Conservation (phyloP, 1,140 invertebrate species). For the Drosophila azteca region DNA sequence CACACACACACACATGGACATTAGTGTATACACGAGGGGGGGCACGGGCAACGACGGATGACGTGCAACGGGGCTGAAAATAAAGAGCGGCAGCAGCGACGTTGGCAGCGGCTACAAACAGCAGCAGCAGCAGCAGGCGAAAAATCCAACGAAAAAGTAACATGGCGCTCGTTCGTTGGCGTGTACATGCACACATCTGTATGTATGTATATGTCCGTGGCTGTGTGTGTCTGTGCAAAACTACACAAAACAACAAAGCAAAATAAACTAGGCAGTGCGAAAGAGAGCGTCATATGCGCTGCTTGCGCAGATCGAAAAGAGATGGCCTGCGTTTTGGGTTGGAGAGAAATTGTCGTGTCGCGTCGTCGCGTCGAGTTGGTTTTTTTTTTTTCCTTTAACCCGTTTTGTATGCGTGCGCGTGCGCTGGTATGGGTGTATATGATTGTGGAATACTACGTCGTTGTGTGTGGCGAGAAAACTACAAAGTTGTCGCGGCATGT, state of each 20-base stretch:
- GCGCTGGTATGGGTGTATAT: conserved; percentile 28
- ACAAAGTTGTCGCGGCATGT: conserved; percentile 72
- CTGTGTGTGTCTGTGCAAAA: conserved; percentile 39
- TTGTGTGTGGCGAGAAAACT: conserved; percentile 57
- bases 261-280: conserved; percentile 45
- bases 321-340: conserved; percentile 39
- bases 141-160: conserved; percentile 79
- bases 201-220: conserved; percentile 7
- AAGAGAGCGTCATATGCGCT: conserved; percentile 22
- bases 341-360: conserved; percentile 76
- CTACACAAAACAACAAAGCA: conserved; percentile 64
- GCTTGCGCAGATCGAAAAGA: conserved; percentile 20
- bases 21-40: conserved; percentile 1
- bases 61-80: conserved; percentile 69
- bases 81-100: conserved; percentile 57
- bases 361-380: conserved; percentile 71
- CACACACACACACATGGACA: conserved; percentile 54
- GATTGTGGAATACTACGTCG: conserved; percentile 5
- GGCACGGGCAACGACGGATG: conserved; percentile 44
- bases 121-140: conserved; percentile 25
- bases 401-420: conserved; percentile 72
- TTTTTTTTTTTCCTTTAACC: conserved; percentile 62
- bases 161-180: conserved; percentile 50
- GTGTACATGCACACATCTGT: conserved; percentile 1
- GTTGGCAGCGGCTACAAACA: conserved; percentile 54